These are phyloP conservation scores for Brachionus rubens DNA, from an alignment of 1,140 invertebrate species.

Conservation along the genomic window DNA sequence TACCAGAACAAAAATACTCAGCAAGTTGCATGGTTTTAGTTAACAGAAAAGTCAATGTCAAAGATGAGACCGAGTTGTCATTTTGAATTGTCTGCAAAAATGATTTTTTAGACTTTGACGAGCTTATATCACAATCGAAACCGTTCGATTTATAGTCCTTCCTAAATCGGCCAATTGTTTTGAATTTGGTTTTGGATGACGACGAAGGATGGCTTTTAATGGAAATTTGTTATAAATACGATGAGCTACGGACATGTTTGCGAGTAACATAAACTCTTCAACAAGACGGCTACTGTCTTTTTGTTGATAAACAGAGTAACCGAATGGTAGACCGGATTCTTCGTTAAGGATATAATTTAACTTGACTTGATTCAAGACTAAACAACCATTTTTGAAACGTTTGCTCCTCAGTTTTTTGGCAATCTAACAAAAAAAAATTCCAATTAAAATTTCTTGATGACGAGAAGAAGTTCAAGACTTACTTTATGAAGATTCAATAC, in stretches of 20 bases:
- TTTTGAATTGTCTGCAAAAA: constrained; percentile 21
- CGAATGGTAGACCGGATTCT: constrained; percentile 61
- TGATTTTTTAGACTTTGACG: constrained; percentile 43
- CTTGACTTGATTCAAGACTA: constrained; percentile 75
- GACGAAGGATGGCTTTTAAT: constrained; percentile 71
- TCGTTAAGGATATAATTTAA: constrained; percentile 71
- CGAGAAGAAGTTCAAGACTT: neutral
- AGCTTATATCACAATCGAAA: constrained; percentile 45
- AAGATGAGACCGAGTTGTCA: constrained; percentile 47
- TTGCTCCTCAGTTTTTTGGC: constrained; percentile 62
- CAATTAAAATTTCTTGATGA: too few relatives aligned
- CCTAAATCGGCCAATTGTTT: constrained; percentile 68
- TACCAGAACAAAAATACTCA: constrained; percentile 65
- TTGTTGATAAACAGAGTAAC: constrained; percentile 61
- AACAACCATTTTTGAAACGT: constrained; percentile 69
- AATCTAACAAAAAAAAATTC: constrained; percentile 50
- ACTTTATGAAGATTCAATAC: constrained; percentile 67
- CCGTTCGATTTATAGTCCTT: constrained; percentile 63
- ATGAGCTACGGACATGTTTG: constrained; percentile 81
- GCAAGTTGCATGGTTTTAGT: constrained; percentile 77
- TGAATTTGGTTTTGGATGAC: constrained; percentile 72
- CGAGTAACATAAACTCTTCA: constrained; percentile 89
- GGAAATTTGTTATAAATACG: constrained; percentile 71
- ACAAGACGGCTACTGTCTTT: constrained; percentile 70
- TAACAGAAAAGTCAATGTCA: constrained; percentile 74